These are phyloP conservation scores for Lanius collurio DNA, from an alignment of 2,113 vertebrate genomes.

Conservation along the genomic window DNA sequence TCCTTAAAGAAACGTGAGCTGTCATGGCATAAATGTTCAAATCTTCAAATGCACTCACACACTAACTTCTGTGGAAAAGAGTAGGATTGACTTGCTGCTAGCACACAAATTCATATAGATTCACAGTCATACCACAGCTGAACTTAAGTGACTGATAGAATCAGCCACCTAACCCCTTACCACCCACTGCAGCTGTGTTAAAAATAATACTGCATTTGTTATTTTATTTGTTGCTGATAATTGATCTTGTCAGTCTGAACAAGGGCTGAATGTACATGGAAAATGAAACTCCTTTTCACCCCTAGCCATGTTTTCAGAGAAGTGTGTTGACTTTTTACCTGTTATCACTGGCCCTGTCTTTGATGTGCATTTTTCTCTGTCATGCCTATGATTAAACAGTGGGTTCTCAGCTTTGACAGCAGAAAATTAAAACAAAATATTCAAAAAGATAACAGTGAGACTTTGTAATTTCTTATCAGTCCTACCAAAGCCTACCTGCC, in stretches of 20 bases:
- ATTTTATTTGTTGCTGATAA: neutral
- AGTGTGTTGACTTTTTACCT: neutral
- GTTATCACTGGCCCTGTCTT: neutral
- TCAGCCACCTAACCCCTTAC: neutral
- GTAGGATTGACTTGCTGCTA: neutral
- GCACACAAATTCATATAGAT: neutral
- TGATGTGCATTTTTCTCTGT: neutral
- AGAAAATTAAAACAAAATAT: neutral
- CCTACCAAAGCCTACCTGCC: conserved; percentile 83
- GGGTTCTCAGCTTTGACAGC: neutral
- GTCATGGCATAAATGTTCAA: neutral
- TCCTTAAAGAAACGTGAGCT: neutral
- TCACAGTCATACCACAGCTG: neutral
- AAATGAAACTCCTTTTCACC: neutral
- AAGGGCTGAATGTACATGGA: neutral
- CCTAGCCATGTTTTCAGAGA: neutral
- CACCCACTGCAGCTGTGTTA: neutral
- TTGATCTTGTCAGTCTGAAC: neutral
- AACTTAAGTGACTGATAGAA: neutral
- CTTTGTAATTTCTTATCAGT: conserved; percentile 64
- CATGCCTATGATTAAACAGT: neutral
- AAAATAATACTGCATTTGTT: neutral
- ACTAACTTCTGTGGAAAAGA: neutral
- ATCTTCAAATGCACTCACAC: neutral
- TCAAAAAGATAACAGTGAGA: neutral